Percentiles rank a stretch among this genome's conserved stretches.
Conservation (phyloP, 2,888 invertebrate species). For the Oxycera nigricornis region DNA sequence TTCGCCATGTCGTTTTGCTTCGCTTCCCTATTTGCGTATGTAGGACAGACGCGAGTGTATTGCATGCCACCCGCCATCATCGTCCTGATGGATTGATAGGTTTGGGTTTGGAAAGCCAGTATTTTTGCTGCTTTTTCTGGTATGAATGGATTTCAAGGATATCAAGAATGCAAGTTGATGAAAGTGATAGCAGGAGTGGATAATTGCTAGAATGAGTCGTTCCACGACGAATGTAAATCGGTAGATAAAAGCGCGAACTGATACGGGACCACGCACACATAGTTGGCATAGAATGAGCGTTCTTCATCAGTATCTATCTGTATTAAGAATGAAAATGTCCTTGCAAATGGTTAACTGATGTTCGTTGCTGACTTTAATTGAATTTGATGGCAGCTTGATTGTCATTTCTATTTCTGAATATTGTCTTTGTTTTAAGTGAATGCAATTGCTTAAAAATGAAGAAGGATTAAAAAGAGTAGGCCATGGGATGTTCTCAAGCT, state of each 20-base stretch:
- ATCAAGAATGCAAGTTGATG: neutral
- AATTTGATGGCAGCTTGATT: slow-evolving; percentile 36
- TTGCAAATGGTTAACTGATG: slow-evolving; percentile 27
- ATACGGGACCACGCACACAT: neutral
- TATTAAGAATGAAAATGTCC: neutral
- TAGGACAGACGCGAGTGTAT: neutral
- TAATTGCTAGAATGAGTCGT: neutral
- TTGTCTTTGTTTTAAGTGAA: neutral
- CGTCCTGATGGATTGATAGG: slow-evolving; percentile 2
- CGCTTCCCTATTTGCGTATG: neutral
- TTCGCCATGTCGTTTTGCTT: slow-evolving; percentile 33
- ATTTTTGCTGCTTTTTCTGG: neutral
- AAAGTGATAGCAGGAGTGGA: neutral
- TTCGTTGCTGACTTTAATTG: slow-evolving; percentile 27
- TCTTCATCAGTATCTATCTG: neutral
- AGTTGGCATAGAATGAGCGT: neutral
- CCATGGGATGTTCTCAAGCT: no score
- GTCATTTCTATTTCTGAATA: slow-evolving; percentile 32
- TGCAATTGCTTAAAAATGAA: neutral
- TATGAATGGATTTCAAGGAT: neutral
- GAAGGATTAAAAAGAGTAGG: no score
- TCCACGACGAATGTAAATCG: neutral
- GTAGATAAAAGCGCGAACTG: neutral
- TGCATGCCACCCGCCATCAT: neutral
- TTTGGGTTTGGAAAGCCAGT: neutral